Conservation (phyloP, 2,113 vertebrate genomes). For the Sphaerodactylus townsendi region DNA sequence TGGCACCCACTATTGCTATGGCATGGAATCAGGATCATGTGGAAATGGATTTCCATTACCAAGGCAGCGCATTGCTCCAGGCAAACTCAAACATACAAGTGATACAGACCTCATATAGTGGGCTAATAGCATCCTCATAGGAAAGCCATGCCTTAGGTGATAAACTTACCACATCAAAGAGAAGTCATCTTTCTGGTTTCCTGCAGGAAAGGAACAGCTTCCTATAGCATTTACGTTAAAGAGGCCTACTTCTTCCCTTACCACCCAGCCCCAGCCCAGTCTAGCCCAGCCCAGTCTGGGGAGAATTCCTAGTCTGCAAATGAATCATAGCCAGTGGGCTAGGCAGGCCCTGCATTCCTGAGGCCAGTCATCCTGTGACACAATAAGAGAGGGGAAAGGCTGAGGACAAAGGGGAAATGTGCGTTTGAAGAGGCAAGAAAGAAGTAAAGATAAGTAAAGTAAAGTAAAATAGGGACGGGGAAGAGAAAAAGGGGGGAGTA, state of each 20-base stretch:
- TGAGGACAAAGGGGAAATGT: neutral
- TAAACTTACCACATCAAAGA: neutral
- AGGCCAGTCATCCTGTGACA: neutral
- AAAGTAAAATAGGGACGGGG: too few species aligned
- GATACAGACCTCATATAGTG: neutral
- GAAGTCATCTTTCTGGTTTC: neutral
- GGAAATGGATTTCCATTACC: neutral
- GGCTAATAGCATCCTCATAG: neutral
- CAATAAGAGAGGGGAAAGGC: neutral
- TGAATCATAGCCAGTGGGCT: conserved; percentile 42
- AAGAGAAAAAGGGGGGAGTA: too few species aligned
- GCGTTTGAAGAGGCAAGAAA: too few species aligned
- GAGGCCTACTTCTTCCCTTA: neutral
- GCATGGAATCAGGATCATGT: too few species aligned
- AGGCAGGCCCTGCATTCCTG: conserved; percentile 34
- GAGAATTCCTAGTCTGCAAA: neutral
- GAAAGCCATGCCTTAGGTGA: neutral
- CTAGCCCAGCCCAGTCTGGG: too few species aligned
- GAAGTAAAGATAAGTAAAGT: too few species aligned
- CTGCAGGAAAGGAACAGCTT: neutral
- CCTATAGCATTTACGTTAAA: neutral
- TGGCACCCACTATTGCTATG: neutral
- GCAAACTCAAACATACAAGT: neutral
- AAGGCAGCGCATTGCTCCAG: neutral
- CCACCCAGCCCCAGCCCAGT: neutral